Percentiles rank a stretch among this genome's conserved stretches.
Conservation (phyloP, 2,888 invertebrate species). For the Pollenia amentaria region DNA sequence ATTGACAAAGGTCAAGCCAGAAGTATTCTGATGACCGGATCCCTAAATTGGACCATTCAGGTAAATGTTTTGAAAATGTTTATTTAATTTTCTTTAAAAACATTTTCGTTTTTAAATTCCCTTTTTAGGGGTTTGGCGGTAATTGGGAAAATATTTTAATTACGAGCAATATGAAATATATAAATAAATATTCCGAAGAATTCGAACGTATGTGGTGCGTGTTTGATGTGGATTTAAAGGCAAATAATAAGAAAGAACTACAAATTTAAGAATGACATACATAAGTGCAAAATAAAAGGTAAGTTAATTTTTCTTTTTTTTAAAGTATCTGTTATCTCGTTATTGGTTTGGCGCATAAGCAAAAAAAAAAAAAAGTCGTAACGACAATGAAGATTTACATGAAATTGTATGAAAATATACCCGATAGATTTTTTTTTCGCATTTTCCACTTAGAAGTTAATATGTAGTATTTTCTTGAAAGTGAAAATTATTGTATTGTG, state of each 20-base stretch:
- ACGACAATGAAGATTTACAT: too few relatives aligned
- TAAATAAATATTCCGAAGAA: constrained; percentile 78
- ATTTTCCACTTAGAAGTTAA: too few relatives aligned
- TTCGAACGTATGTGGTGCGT: constrained; percentile 82
- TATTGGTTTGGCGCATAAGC: too few relatives aligned
- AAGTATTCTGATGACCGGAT: constrained; percentile 78
- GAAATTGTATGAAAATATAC: too few relatives aligned
- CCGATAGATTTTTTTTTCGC: not conserved
- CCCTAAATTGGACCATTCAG: constrained; percentile 82
- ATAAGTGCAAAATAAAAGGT: not conserved
- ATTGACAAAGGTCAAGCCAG: constrained; percentile 58
- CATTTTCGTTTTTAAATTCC: constrained; percentile 21
- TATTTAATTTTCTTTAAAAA: not conserved
- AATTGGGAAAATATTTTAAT: constrained; percentile 83
- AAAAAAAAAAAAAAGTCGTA: too few relatives aligned
- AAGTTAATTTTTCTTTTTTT: not conserved
- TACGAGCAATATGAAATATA: constrained; percentile 76
- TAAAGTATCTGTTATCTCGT: too few relatives aligned
- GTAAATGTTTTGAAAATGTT: constrained; percentile 56
- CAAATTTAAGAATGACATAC: not conserved
- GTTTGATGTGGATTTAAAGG: constrained; percentile 73
- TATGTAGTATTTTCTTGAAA: too few relatives aligned
- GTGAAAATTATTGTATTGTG: too few relatives aligned
- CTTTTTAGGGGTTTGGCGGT: constrained; percentile 78
- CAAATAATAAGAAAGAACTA: constrained; percentile 1